phyloP scores from a whole-genome alignment of 2,113 vertebrate species.

The Catharus minimus region DNA sequence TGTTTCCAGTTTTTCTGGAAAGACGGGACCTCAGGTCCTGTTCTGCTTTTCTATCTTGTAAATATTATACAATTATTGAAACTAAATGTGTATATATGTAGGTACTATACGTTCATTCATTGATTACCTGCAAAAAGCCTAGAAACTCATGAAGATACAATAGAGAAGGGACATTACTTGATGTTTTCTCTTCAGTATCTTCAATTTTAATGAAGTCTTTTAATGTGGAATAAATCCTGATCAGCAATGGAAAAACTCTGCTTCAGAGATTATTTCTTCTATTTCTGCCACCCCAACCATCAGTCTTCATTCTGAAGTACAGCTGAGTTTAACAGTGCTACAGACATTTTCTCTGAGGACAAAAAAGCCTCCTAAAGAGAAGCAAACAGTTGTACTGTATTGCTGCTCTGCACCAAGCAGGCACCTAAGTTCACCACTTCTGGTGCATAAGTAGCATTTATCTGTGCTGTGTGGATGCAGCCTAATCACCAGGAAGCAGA shows the following conservation, averaged over 20 bases:
- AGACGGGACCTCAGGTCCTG: background rate
- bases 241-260: background rate
- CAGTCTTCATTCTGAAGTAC: background rate
- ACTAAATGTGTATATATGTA: background rate
- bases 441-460: background rate
- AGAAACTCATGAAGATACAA: background rate
- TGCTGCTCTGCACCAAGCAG: background rate
- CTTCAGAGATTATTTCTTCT: background rate
- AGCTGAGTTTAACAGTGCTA: background rate
- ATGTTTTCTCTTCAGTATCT: background rate
- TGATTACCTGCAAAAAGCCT: background rate
- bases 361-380: background rate
- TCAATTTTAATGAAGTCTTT: background rate
- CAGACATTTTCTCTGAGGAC: background rate
- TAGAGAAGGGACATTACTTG: background rate
- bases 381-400: background rate
- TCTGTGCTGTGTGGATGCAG: background rate
- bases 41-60: background rate
- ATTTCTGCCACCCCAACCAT: background rate
- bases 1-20: background rate
- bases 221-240: background rate
- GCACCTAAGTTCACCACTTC: background rate
- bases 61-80: background rate
- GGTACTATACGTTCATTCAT: accelerated
- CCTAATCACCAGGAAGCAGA: background rate